A percentile compares a stretch with the other conserved stretches of the same genome.
phyloP scores from a whole-genome alignment of 2,113 vertebrate genomes.

The Chamaetylas fuelleborni region DNA sequence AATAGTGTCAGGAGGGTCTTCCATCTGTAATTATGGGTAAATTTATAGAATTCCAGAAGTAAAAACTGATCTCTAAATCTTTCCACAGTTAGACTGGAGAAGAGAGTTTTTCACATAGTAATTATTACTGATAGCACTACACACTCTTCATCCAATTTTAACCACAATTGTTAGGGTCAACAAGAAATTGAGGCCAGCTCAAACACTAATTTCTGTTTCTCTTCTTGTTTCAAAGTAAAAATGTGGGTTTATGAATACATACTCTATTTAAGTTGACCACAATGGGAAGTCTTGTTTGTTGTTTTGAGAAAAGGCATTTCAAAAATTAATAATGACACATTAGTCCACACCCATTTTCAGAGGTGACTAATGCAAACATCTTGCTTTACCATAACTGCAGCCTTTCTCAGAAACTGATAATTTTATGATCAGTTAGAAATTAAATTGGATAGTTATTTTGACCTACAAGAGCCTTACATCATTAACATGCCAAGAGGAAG shows the following conservation, averaged over 20 bases:
- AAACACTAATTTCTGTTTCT: background rate
- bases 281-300: background rate
- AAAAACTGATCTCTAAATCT: background rate
- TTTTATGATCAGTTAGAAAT: constrained; percentile 48
- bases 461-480: background rate
- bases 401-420: constrained; percentile 22
- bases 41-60: background rate
- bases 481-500: background rate
- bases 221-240: constrained; percentile 10
- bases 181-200: background rate
- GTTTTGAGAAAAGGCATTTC: constrained; percentile 47
- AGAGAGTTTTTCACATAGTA: background rate
- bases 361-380: constrained; percentile 46
- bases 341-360: constrained; percentile 50
- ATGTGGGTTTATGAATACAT: constrained; percentile 21
- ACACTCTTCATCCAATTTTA: background rate
- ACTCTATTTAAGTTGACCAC: constrained; percentile 35
- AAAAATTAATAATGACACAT: constrained; percentile 61
- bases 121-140: background rate
- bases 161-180: background rate
- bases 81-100: background rate
- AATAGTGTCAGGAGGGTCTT: background rate
- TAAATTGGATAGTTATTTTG: background rate
- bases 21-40: background rate
- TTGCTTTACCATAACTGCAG: constrained; percentile 34